Conservation (phyloP, 2,888 invertebrate genomes). For the Harmothoe impar region DNA sequence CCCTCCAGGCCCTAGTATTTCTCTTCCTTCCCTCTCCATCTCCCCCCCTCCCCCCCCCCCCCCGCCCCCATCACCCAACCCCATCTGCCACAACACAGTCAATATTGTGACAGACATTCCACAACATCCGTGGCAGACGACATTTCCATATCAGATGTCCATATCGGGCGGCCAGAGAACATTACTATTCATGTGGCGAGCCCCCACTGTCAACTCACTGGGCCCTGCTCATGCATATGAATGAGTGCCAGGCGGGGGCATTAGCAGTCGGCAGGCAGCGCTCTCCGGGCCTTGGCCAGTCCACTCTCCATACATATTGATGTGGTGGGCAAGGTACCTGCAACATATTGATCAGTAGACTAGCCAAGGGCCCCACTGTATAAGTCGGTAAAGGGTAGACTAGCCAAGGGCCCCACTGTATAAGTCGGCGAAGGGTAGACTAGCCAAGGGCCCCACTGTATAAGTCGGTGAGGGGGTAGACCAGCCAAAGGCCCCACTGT, state of each 20-base stretch:
- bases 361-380: neutral
- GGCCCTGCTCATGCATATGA: constrained; percentile 60
- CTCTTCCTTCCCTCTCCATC: no score
- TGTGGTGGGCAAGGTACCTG: neutral
- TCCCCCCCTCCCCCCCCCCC: no score
- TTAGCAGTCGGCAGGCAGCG: constrained; percentile 40
- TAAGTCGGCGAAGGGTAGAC: no score
- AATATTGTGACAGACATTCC: constrained; percentile 12
- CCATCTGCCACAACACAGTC: neutral
- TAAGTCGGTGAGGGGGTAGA: no score
- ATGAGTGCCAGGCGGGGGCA: constrained; percentile 45
- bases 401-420: no score
- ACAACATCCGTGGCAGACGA: neutral
- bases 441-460: no score
- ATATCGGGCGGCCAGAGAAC: neutral
- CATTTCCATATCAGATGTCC: constrained; percentile 34
- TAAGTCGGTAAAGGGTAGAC: neutral
- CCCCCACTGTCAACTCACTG: neutral
- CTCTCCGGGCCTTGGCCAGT: neutral
- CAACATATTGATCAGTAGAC: constrained; percentile 46
- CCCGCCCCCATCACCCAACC: no score
- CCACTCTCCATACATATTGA: constrained; percentile 53
- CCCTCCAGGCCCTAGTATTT: no score
- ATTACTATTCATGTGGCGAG: constrained; percentile 50
- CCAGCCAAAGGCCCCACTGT: no score